Evolutionary conservation across 2,797 vertebrate species (phyloP).

Genomic region (Platyrinchus mystaceus): DNA sequence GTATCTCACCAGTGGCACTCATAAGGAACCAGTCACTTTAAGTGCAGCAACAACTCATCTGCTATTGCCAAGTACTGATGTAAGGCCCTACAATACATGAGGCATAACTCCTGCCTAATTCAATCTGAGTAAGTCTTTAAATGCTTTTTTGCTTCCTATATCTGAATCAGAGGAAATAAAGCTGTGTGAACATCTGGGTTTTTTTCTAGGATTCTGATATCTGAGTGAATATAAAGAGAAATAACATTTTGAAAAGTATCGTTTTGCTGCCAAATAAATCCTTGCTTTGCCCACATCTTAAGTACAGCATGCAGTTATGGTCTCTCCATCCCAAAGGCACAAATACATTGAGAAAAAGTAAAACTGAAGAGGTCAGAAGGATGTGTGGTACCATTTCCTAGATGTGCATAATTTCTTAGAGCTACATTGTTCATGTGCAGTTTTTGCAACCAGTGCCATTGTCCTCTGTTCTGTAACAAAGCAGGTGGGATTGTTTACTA

Average conservation of each 20-base stretch:
- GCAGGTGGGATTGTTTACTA: neutral
- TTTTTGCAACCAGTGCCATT: neutral
- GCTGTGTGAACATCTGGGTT: neutral
- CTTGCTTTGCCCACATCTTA: neutral
- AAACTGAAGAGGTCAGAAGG: neutral
- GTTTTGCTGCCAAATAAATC: neutral
- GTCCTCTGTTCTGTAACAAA: neutral
- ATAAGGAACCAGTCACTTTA: neutral
- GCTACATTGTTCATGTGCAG: neutral
- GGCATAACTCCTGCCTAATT: neutral
- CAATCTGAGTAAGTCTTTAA: neutral
- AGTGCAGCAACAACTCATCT: neutral
- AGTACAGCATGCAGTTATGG: neutral
- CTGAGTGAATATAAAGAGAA: neutral
- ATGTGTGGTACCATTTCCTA: neutral
- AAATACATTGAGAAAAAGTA: neutral
- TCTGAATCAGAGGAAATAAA: neutral
- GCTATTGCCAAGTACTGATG: neutral
- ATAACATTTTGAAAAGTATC: neutral
- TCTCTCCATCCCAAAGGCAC: neutral
- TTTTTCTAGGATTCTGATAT: neutral
- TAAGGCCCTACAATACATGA: neutral
- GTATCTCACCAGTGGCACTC: neutral
- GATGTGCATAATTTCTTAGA: neutral
- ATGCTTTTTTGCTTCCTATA: neutral